Evolutionary conservation across 2,888 invertebrate genomes (phyloP).

Genomic region (Lymantria dispar): DNA sequence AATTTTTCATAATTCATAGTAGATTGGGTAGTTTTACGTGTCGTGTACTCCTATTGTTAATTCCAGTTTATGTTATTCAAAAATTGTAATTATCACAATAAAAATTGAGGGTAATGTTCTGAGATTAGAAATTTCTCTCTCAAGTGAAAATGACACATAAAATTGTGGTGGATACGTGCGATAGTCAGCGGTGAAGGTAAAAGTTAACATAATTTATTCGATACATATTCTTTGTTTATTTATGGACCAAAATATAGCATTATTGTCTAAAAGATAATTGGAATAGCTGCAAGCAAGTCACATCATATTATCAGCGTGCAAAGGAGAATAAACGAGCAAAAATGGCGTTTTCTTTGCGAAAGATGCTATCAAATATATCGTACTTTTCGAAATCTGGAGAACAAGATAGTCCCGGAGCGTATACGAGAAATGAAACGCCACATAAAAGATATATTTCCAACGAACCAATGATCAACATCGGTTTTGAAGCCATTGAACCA

Average conservation of each 20-base stretch:
- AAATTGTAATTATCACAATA: constrained; percentile 6
- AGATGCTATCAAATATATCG: constrained; percentile 70
- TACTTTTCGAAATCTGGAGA: constrained; percentile 68
- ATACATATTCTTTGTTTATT: constrained; percentile 21
- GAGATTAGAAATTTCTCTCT: constrained; percentile 14
- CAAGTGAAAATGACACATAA: constrained; percentile 41
- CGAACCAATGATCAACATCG: constrained; percentile 31
- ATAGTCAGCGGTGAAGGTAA: constrained; percentile 35
- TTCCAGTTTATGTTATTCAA: neutral
- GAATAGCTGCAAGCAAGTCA: constrained; percentile 12
- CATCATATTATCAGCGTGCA: constrained; percentile 3
- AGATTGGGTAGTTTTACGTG: no score
- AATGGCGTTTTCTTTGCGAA: constrained; percentile 74
- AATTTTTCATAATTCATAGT: no score
- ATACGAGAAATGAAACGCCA: constrained; percentile 6
- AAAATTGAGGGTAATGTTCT: constrained; percentile 46
- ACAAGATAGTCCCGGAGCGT: constrained; percentile 11
- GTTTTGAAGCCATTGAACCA: constrained; percentile 51
- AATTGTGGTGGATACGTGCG: constrained; percentile 22
- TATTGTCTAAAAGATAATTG: constrained; percentile 17
- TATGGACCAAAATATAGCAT: constrained; percentile 4
- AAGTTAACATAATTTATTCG: constrained; percentile 4
- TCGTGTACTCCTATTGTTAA: neutral
- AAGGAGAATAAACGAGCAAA: constrained; percentile 7
- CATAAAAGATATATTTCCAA: constrained; percentile 26